Conservation (phyloP, 1,140 invertebrate genomes). For the Leguminivora glycinivorella region DNA sequence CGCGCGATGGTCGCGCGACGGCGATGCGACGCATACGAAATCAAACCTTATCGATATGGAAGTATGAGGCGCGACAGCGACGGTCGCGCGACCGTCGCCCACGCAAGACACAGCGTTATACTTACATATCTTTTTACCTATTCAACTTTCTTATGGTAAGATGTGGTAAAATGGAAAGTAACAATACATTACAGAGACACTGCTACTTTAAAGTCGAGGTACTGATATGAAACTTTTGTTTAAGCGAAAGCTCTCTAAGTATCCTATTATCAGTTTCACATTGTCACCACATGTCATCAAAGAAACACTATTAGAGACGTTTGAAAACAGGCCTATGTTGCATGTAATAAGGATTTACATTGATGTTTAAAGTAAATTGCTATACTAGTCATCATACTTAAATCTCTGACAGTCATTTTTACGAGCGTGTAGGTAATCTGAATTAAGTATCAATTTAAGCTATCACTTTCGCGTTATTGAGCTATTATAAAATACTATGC, state of each 20-base stretch:
- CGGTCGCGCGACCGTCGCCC: no score
- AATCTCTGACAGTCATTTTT: neutral
- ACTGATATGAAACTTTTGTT: neutral
- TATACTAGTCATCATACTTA: neutral
- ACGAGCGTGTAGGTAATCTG: neutral
- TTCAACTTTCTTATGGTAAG: no score
- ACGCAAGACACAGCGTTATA: no score
- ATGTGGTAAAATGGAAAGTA: neutral
- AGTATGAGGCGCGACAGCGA: no score
- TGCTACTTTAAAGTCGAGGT: neutral
- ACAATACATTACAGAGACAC: neutral
- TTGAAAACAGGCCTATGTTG: neutral
- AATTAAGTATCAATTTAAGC: neutral
- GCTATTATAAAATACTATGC: no score
- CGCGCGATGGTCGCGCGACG: no score
- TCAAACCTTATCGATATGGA: no score
- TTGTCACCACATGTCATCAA: constrained; percentile 1
- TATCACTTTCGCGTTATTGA: neutral
- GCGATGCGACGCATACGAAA: no score
- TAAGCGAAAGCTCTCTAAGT: neutral
- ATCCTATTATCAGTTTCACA: constrained; percentile 8
- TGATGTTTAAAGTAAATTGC: neutral
- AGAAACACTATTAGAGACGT: neutral
- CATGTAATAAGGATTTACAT: neutral
- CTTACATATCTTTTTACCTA: no score